A percentile compares a stretch with the other conserved stretches of the same genome.
Conservation (phyloP, 2,113 vertebrate species). For the Entosphenus tridentatus region DNA sequence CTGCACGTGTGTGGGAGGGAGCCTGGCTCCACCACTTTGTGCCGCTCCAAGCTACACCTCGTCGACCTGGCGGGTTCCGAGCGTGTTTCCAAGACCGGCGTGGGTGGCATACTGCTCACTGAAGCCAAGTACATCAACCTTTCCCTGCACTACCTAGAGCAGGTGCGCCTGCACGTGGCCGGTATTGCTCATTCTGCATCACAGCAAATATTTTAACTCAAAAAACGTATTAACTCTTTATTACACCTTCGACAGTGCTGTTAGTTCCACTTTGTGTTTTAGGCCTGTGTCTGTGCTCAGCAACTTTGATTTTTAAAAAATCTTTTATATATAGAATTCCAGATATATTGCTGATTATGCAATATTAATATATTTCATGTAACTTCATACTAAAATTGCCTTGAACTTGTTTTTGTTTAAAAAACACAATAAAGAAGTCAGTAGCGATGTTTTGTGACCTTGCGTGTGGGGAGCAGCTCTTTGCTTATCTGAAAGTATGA, state of each 20-base stretch:
- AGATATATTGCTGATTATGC: neutral
- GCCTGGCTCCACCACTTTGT: slow-evolving; percentile 45
- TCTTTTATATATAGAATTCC: neutral
- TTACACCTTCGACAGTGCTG: too few relatives aligned
- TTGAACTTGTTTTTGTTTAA: too few relatives aligned
- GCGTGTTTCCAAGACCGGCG: slow-evolving; percentile 56
- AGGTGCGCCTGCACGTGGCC: slow-evolving; percentile 28
- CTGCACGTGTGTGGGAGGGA: slow-evolving; percentile 63
- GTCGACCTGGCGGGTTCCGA: slow-evolving; percentile 92
- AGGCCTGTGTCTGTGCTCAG: too few relatives aligned
- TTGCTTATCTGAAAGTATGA: too few relatives aligned
- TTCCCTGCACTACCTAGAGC: slow-evolving; percentile 74
- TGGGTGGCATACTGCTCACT: slow-evolving; percentile 54
- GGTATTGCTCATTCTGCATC: too few relatives aligned
- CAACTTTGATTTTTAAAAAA: neutral
- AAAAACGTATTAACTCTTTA: too few relatives aligned
- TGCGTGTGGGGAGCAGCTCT: too few relatives aligned
- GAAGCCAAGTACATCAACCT: slow-evolving; percentile 95
- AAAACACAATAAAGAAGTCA: too few relatives aligned
- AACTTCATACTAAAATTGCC: too few relatives aligned
- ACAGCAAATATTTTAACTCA: too few relatives aligned
- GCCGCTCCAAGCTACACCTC: slow-evolving; percentile 62
- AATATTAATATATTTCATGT: neutral
- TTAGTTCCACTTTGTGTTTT: too few relatives aligned
- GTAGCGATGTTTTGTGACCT: too few relatives aligned